Conservation (phyloP, 1,140 invertebrate species). For the Zaprionus nigranus region DNA sequence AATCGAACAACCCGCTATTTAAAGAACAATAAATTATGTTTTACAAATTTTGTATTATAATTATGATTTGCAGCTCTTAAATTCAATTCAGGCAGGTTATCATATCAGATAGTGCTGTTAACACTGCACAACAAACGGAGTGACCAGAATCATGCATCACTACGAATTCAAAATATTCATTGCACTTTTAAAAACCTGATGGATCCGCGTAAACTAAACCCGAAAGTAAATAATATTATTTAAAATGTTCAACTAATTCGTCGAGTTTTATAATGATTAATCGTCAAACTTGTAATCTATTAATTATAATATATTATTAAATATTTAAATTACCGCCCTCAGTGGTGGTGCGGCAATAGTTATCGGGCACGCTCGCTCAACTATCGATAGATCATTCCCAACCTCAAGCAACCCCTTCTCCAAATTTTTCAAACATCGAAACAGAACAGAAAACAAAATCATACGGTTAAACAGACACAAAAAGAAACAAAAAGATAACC, state of each 20-base stretch:
- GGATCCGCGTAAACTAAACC: no score
- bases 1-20: background rate
- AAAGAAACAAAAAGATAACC: background rate
- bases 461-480: background rate
- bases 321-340: no score
- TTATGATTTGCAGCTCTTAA: background rate
- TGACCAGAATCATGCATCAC: no score
- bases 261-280: no score
- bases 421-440: background rate
- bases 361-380: background rate
- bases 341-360: no score
- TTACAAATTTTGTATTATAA: background rate
- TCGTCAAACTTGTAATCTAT: no score
- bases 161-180: no score
- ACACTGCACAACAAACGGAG: background rate
- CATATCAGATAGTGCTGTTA: background rate
- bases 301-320: no score
- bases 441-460: conserved; percentile 1
- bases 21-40: background rate
- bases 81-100: background rate
- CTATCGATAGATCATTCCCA: background rate
- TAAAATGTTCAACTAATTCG: no score
- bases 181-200: no score
- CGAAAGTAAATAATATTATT: no score
- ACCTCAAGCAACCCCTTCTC: background rate